Evolutionary conservation across 2,113 vertebrate species (phyloP).

Genomic region (Synodontis membranacea): DNA sequence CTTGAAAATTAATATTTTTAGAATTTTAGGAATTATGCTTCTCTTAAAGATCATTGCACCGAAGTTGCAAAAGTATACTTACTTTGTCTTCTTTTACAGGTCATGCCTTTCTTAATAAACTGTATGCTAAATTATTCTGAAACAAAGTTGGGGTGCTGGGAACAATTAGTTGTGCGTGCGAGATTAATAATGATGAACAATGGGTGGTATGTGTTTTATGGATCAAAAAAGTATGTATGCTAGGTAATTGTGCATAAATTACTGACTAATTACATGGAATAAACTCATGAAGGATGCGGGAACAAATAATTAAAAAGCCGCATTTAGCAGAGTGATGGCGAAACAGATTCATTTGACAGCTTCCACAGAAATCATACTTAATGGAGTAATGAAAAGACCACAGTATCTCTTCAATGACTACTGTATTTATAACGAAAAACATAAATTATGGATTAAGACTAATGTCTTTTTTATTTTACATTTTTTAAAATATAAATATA

Average conservation of each 20-base stretch:
- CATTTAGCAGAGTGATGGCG: conserved; percentile 59
- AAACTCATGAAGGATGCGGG: conserved; percentile 66
- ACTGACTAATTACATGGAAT: conserved; percentile 74
- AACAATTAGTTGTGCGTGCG: conserved; percentile 53
- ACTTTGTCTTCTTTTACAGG: conserved; percentile 36
- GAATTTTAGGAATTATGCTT: neutral
- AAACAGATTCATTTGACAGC: conserved; percentile 48
- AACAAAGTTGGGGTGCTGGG: conserved; percentile 68
- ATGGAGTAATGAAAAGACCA: neutral
- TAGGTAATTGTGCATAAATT: conserved; percentile 75
- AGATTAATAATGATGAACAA: conserved; percentile 63
- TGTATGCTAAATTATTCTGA: conserved; percentile 67
- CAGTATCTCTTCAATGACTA: neutral
- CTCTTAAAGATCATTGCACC: conserved; percentile 3
- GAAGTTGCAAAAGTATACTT: conserved; percentile 31
- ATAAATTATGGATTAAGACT: neutral
- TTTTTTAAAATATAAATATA: neutral
- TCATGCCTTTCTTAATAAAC: conserved; percentile 35
- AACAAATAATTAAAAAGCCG: conserved; percentile 73
- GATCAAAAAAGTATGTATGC: conserved; percentile 72
- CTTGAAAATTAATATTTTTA: neutral
- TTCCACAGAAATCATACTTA: neutral
- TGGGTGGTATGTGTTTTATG: conserved; percentile 72
- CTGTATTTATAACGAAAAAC: conserved; percentile 35
- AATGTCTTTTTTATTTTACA: neutral